These are phyloP conservation scores for Siphamia tubifer DNA, from an alignment of 2,113 vertebrate genomes.

Conservation along the genomic window DNA sequence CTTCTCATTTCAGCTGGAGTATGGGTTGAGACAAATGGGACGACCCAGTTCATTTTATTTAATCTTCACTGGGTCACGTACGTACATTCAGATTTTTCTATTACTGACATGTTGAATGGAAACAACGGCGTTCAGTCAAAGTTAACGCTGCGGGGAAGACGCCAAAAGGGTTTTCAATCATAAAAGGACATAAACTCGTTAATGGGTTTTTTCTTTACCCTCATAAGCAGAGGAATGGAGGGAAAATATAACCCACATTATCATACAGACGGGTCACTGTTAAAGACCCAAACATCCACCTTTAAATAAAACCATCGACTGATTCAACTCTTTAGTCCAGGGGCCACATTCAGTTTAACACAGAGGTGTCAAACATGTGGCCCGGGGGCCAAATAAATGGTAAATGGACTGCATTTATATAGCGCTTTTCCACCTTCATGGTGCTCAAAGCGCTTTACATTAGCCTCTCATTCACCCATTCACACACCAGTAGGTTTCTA, in stretches of 20 bases:
- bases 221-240: background rate
- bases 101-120: background rate
- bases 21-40: slow-evolving; percentile 31
- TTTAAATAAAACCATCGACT: too few species aligned
- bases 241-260: background rate
- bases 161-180: slow-evolving; percentile 15
- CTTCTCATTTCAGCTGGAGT: background rate
- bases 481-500: too few species aligned
- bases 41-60: background rate
- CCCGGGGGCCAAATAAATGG: too few species aligned
- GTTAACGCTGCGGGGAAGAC: background rate
- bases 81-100: background rate
- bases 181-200: background rate
- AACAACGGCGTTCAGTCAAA: background rate
- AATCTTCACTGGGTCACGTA: slow-evolving; percentile 15
- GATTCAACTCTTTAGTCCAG: too few species aligned
- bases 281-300: too few species aligned
- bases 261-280: background rate
- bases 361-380: too few species aligned
- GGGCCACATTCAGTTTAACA: too few species aligned
- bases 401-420: too few species aligned
- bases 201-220: slow-evolving; percentile 5
- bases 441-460: too few species aligned
- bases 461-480: too few species aligned
- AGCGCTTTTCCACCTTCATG: too few species aligned